Conservation (phyloP, 2,888 invertebrate species). For the Eugnorisma glareosa region DNA sequence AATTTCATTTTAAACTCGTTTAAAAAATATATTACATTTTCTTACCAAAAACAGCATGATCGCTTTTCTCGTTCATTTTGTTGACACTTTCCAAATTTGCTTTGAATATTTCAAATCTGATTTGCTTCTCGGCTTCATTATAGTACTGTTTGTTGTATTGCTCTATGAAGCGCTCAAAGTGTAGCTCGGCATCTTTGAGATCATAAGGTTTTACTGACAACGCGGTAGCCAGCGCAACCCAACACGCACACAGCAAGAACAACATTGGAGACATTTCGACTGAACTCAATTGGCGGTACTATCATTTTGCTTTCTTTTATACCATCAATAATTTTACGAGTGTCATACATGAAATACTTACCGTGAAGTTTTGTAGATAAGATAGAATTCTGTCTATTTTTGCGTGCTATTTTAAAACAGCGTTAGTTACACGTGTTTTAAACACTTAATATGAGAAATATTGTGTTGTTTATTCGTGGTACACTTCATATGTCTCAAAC, state of each 20-base stretch:
- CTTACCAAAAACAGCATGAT: conserved; percentile 28
- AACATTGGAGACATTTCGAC: not conserved
- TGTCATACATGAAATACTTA: not conserved
- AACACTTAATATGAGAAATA: not conserved
- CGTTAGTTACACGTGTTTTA: not conserved
- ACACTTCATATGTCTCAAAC: no score
- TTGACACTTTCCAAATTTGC: conserved; percentile 11
- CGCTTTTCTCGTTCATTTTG: conserved; percentile 6
- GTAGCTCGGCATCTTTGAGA: not conserved
- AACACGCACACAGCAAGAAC: not conserved
- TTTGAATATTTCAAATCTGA: conserved; percentile 22
- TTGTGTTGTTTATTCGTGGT: conserved; percentile 1
- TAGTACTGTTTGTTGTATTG: conserved; percentile 4
- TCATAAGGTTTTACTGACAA: not conserved
- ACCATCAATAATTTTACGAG: not conserved
- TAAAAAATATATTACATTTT: no score
- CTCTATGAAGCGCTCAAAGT: conserved; percentile 12
- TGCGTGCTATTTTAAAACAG: not conserved
- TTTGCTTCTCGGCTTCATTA: conserved; percentile 7
- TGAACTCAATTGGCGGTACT: not conserved
- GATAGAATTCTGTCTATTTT: not conserved
- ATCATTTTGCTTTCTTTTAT: not conserved
- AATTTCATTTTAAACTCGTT: no score
- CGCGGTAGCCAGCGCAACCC: not conserved
- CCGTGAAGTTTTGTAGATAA: not conserved